phyloP scores from a whole-genome alignment of 2,888 invertebrate genomes.

The Laothoe populi region DNA sequence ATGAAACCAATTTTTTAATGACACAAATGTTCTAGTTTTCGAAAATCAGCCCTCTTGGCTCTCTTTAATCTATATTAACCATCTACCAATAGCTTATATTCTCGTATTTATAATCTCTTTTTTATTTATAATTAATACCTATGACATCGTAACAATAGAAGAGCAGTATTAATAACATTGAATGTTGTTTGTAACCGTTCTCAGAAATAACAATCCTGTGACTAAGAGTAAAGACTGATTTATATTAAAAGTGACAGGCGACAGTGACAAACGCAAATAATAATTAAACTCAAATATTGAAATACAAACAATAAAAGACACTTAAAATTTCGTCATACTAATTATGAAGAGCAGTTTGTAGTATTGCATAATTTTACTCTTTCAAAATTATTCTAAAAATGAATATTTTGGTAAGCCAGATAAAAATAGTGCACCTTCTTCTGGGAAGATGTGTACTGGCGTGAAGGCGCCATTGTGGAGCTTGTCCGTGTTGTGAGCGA shows the following conservation, averaged over 20 bases:
- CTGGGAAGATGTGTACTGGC: constrained; percentile 68
- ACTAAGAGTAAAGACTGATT: constrained; percentile 4
- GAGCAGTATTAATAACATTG: constrained; percentile 1
- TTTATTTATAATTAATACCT: no score
- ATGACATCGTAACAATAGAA: constrained; percentile 15
- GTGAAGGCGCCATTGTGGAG: constrained; percentile 65
- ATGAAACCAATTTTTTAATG: no score
- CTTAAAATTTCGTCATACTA: no score
- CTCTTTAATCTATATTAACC: no score
- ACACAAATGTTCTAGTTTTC: no score
- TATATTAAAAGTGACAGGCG: neutral
- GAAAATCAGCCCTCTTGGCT: no score
- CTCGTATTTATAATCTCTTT: no score
- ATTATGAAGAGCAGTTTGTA: no score
- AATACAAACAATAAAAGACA: no score
- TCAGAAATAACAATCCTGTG: constrained; percentile 13
- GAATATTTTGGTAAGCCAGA: neutral
- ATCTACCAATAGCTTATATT: neutral
- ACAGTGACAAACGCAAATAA: neutral
- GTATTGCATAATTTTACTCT: neutral
- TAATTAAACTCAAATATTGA: neutral
- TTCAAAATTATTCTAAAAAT: neutral
- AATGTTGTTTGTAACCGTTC: constrained; percentile 2
- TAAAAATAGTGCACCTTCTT: constrained; percentile 49
- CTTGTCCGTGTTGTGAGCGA: constrained; percentile 61